A percentile compares a stretch with the other conserved stretches of the same genome.
Conservation (phyloP, 2,888 invertebrate genomes). For the Cheilosia soror region DNA sequence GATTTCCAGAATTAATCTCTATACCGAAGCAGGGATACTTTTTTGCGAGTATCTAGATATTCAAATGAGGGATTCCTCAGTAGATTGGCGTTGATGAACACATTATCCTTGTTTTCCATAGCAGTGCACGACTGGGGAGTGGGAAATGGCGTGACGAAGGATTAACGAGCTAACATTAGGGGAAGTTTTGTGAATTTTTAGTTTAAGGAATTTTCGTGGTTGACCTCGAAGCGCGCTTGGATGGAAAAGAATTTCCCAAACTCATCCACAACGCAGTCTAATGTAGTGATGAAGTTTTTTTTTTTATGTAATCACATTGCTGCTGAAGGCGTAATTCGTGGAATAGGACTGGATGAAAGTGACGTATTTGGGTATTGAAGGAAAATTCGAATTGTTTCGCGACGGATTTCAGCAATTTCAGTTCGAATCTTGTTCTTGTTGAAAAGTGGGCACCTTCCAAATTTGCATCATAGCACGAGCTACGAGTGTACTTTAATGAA, state of each 20-base stretch:
- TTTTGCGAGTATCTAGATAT: slow-evolving; percentile 22
- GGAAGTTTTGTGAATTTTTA: slow-evolving; percentile 43
- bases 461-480: too few species aligned
- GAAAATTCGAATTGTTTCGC: too few species aligned
- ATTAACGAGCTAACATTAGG: slow-evolving; percentile 50
- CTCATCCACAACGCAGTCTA: not conserved
- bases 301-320: slow-evolving; percentile 2
- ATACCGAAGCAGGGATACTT: slow-evolving; percentile 5
- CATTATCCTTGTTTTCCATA: slow-evolving; percentile 30
- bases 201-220: slow-evolving; percentile 55
- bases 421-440: too few species aligned
- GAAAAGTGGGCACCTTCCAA: too few species aligned
- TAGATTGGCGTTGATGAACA: slow-evolving; percentile 53
- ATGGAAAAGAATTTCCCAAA: slow-evolving; percentile 36
- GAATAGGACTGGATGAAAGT: not conserved
- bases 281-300: slow-evolving; percentile 18
- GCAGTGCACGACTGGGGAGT: not conserved
- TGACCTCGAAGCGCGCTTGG: slow-evolving; percentile 45
- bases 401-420: too few species aligned
- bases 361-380: too few species aligned
- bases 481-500: too few species aligned
- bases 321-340: not conserved
- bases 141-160: slow-evolving; percentile 34
- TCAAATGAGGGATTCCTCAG: slow-evolving; percentile 12
- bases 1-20: slow-evolving; percentile 55